Percentiles rank a stretch among this genome's conserved stretches.
Conservation (phyloP, 2,797 vertebrate genomes). For the Erethizon dorsatum region DNA sequence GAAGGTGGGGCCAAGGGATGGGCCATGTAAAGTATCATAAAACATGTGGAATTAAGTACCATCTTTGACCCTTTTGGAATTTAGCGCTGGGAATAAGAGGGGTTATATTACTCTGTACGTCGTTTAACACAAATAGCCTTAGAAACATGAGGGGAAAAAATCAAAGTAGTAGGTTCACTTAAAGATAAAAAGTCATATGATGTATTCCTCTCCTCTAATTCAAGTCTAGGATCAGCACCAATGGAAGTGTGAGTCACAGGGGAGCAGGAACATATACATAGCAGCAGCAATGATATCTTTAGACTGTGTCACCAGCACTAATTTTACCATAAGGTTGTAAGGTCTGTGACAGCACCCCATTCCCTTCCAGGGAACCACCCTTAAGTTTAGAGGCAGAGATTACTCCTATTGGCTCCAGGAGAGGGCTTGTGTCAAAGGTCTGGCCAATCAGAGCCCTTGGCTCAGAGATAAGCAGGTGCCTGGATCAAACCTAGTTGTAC, state of each 20-base stretch:
- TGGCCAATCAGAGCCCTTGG: constrained; percentile 6
- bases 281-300: background rate
- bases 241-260: background rate
- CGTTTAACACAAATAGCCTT: background rate
- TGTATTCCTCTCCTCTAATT: background rate
- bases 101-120: background rate
- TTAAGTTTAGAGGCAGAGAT: background rate
- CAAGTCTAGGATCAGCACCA: background rate
- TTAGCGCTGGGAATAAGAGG: background rate
- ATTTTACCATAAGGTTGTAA: background rate
- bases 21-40: background rate
- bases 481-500: background rate
- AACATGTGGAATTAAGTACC: background rate
- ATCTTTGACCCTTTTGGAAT: background rate
- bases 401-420: background rate
- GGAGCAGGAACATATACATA: background rate
- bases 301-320: background rate
- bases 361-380: background rate
- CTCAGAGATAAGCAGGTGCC: background rate
- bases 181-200: background rate
- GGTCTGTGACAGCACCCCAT: background rate
- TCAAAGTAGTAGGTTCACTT: background rate
- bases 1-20: background rate
- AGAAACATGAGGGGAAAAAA: background rate
- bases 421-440: background rate